These are phyloP conservation scores for Macropis europaea DNA, from an alignment of 2,888 invertebrate genomes.

Conservation along the genomic window DNA sequence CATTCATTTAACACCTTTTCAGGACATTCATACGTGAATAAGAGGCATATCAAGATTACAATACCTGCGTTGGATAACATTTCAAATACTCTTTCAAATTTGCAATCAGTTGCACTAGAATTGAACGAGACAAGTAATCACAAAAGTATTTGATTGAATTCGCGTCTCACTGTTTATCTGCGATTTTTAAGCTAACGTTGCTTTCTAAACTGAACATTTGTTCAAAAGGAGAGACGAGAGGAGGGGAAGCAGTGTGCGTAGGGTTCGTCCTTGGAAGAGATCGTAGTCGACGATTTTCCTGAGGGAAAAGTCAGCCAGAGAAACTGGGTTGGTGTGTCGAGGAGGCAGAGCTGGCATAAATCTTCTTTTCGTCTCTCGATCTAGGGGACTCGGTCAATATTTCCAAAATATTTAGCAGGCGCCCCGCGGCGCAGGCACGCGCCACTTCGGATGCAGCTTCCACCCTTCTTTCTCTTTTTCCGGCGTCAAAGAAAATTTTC, in stretches of 20 bases:
- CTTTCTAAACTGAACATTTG: not conserved
- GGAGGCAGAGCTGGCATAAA: conserved; percentile 42
- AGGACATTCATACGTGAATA: too few species aligned
- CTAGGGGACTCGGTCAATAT: conserved; percentile 66
- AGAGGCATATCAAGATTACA: too few species aligned
- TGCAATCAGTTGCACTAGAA: too few species aligned
- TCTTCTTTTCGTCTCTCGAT: conserved; percentile 54
- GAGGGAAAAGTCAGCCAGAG: conserved; percentile 1
- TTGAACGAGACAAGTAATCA: too few species aligned
- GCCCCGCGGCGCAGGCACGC: conserved; percentile 66
- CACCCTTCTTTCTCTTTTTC: conserved; percentile 36
- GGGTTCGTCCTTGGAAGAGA: conserved; percentile 31
- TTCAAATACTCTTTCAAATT: too few species aligned
- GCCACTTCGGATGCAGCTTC: conserved; percentile 50
- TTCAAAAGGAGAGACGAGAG: not conserved
- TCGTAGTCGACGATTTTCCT: not conserved
- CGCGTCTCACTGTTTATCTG: too few species aligned
- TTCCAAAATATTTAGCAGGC: conserved; percentile 74
- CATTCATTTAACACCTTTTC: too few species aligned
- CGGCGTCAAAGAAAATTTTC: not conserved
- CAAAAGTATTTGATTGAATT: not conserved
- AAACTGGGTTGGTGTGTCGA: conserved; percentile 52
- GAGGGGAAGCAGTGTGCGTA: not conserved
- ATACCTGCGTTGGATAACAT: too few species aligned
- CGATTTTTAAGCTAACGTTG: not conserved